Conservation (phyloP, 2,797 vertebrate species). For the Pogoniulus pusillus region DNA sequence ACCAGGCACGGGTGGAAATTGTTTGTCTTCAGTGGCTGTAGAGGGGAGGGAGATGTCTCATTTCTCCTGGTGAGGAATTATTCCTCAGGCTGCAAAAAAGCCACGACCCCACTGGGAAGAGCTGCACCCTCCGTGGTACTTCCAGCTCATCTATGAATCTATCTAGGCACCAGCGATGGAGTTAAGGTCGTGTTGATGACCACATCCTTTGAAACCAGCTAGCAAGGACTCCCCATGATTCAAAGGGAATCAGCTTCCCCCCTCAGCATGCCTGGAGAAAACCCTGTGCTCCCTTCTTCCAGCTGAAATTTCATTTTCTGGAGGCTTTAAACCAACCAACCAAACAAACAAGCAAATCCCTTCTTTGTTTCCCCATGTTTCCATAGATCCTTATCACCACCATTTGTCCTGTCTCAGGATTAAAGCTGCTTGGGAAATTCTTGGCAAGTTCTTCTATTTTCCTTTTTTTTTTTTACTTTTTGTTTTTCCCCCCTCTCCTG, state of each 20-base stretch:
- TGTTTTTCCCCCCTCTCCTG: background rate
- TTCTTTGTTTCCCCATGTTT: slow-evolving; percentile 45
- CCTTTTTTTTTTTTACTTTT: background rate
- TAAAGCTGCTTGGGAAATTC: slow-evolving; percentile 40
- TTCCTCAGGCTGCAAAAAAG: background rate
- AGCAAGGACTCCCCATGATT: background rate
- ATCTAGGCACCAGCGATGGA: background rate
- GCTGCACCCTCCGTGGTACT: background rate
- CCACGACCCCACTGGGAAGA: background rate
- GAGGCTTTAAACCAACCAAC: background rate
- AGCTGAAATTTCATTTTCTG: slow-evolving; percentile 13
- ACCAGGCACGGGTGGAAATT: background rate
- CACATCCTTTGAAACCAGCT: slow-evolving; percentile 4
- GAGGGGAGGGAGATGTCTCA: background rate
- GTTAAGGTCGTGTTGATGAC: background rate
- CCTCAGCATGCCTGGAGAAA: background rate
- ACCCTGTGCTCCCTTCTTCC: background rate
- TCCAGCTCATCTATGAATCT: background rate
- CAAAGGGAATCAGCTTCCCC: slow-evolving; percentile 1
- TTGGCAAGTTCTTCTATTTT: background rate
- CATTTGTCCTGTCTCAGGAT: background rate
- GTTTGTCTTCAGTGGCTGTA: background rate
- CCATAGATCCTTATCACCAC: background rate
- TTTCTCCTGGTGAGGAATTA: background rate
- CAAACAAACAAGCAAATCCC: background rate